A percentile compares a stretch with the other conserved stretches of the same genome.
phyloP scores from a whole-genome alignment of 1,140 invertebrate species.

The Lordiphosa collinella region DNA sequence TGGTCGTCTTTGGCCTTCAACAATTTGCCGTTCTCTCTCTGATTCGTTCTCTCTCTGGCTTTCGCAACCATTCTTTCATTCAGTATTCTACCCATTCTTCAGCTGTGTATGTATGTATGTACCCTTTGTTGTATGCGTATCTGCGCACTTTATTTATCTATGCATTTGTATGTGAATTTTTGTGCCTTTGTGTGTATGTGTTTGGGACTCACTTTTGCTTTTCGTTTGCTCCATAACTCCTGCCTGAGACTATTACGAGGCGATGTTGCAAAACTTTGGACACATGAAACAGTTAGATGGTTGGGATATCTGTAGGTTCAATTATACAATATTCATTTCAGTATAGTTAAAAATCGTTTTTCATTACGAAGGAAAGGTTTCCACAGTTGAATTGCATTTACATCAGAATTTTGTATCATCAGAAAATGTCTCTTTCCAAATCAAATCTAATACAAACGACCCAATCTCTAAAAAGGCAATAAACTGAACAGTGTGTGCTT shows the following conservation, averaged over 20 bases:
- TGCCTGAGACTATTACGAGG: conserved; percentile 29
- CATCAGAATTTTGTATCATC: too few relatives aligned
- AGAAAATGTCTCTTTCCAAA: too few relatives aligned
- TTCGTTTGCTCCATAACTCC: conserved; percentile 27
- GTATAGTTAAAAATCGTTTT: too few relatives aligned
- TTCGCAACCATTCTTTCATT: conserved; percentile 51
- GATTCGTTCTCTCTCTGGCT: conserved; percentile 8
- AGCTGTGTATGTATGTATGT: conserved; percentile 1
- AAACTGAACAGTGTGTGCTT: too few relatives aligned
- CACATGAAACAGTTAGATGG: not conserved
- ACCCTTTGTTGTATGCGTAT: not conserved
- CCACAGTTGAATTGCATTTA: too few relatives aligned
- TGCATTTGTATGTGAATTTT: conserved; percentile 11
- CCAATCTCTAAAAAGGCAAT: too few relatives aligned
- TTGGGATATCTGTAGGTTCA: too few relatives aligned
- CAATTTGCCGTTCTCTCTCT: conserved; percentile 12
- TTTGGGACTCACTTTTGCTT: conserved; percentile 56
- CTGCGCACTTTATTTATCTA: conserved; percentile 42
- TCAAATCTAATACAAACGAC: too few relatives aligned
- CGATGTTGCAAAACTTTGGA: not conserved
- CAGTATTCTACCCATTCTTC: conserved; percentile 47
- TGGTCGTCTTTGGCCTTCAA: conserved; percentile 50
- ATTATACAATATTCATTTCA: too few relatives aligned
- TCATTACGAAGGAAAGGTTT: too few relatives aligned
- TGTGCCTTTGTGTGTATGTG: conserved; percentile 8